A percentile compares a stretch with the other conserved stretches of the same genome.
phyloP scores from a whole-genome alignment of 92 coral and sea anemone genomes.

The Diadumene lineata region DNA sequence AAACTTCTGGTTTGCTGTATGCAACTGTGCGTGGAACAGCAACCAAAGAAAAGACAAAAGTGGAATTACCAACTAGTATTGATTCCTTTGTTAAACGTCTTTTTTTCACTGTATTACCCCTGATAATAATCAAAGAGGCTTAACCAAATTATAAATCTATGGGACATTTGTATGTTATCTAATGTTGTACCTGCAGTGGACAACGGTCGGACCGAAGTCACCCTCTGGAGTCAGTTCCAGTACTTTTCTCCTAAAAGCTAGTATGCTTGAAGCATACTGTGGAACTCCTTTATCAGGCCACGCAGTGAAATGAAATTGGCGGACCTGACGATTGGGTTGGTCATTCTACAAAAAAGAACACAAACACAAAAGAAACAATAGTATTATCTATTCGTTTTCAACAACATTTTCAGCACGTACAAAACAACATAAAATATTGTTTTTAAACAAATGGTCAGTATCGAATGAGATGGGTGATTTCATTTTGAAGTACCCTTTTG shows the following conservation, averaged over 20 bases:
- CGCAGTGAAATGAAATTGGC: slow-evolving; percentile 57
- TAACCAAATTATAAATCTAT: not conserved
- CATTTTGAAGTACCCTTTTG: no score
- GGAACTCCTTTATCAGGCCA: slow-evolving; percentile 75
- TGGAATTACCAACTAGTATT: no score
- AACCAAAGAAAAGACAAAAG: no score
- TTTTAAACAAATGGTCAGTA: no score
- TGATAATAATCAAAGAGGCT: no score
- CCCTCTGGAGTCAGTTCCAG: slow-evolving; percentile 22
- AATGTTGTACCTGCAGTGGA: slow-evolving; percentile 56
- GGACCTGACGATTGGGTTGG: slow-evolving; percentile 22
- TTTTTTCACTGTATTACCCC: no score
- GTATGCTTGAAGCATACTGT: slow-evolving; percentile 39
- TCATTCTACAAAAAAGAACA: slow-evolving; percentile 30
- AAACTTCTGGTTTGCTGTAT: no score
- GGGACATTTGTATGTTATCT: not conserved
- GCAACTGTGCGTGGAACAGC: no score
- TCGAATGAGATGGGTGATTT: no score
- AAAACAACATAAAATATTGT: no score
- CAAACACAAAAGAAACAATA: not conserved
- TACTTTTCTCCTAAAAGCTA: slow-evolving; percentile 39
- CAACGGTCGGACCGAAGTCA: slow-evolving; percentile 30
- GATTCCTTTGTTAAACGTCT: no score
- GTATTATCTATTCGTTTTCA: not conserved
- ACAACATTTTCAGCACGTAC: no score